Evolutionary conservation across 2,113 vertebrate genomes (phyloP), one percentile per base, ranked within the genome.

Genomic region (Antechinus flavipes): DNA sequence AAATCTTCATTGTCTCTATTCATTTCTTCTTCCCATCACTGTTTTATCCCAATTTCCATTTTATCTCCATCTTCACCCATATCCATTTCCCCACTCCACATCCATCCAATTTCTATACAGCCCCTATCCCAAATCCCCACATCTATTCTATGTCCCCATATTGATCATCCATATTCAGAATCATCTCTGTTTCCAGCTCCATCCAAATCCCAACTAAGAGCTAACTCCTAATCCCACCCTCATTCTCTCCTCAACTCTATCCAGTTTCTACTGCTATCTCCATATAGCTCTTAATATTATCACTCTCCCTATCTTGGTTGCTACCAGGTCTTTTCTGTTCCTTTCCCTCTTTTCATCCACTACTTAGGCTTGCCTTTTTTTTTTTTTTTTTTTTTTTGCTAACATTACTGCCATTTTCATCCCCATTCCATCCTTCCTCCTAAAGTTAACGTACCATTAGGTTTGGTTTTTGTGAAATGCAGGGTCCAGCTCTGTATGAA

Each of bases 261-360:
- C 19, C 68, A 84, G n/a, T 84, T 84, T 84, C 68, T 6, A 84
- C 68, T 68, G 30, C 30, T 84, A 7, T 76, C 68, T 76, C 35
- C 30, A n/a, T n/a, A 76, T 12, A 76, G 4, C 22, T 35, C 52
- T 52, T 54, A 42, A 61, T 56, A 55, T 35, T 5, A 11, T 56
- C 30, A 1, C 0, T 49, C 23, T 53, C 47, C 47, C 35, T 0
- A 2, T 0, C 25, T 90, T 22, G 6, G 2, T n/a, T 46, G 11
- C 11, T 49, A 14, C 26, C 42, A 50, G 50, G 50, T 19, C n/a
- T 92, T 6, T 91, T 11, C 25, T 9, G 2, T 8, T 91, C 68
- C 19, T 92, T 56, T 46, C 52, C 9, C n/a, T 46, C 55, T 52
- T 76, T 49, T 5, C 24, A 19, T 26, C 5, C 42, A 35, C 3